Conservation (phyloP, 1,140 invertebrate species). For the Hyles euphorbiae region DNA sequence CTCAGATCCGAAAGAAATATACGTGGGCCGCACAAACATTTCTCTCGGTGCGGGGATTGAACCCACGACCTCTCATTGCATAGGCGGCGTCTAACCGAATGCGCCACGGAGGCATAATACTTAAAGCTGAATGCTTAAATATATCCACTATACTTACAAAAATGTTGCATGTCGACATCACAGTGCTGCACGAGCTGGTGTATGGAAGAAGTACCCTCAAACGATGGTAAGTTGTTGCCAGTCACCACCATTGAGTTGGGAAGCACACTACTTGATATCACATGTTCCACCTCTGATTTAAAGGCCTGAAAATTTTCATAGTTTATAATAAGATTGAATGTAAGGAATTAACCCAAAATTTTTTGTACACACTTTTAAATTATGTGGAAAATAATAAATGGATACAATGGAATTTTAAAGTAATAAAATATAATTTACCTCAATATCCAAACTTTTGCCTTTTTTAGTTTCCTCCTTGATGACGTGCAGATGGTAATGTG, state of each 20-base stretch:
- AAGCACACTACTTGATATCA: conserved; percentile 20
- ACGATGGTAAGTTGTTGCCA: conserved; percentile 33
- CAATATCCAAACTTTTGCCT: background rate
- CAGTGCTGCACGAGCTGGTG: conserved; percentile 46
- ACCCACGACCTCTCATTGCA: no score
- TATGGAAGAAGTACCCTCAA: conserved; percentile 31
- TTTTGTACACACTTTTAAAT: no score
- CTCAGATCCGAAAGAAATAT: no score
- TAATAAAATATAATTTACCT: conserved; percentile 3
- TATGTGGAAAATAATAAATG: no score
- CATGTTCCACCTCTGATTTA: conserved; percentile 35
- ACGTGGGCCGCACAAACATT: no score
- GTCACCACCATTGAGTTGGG: conserved; percentile 36
- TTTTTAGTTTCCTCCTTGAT: conserved; percentile 46
- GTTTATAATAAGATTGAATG: no score
- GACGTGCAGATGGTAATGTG: conserved; percentile 49
- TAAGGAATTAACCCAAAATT: no score
- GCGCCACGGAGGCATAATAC: no score
- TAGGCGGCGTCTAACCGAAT: no score
- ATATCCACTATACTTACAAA: conserved; percentile 38
- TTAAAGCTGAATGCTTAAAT: no score
- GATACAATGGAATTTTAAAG: no score
- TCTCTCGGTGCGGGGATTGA: no score
- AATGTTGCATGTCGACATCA: conserved; percentile 56
- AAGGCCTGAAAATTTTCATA: conserved; percentile 29